Evolutionary conservation across 2,888 invertebrate species (phyloP).

Genomic region (Eledone cirrhosa): DNA sequence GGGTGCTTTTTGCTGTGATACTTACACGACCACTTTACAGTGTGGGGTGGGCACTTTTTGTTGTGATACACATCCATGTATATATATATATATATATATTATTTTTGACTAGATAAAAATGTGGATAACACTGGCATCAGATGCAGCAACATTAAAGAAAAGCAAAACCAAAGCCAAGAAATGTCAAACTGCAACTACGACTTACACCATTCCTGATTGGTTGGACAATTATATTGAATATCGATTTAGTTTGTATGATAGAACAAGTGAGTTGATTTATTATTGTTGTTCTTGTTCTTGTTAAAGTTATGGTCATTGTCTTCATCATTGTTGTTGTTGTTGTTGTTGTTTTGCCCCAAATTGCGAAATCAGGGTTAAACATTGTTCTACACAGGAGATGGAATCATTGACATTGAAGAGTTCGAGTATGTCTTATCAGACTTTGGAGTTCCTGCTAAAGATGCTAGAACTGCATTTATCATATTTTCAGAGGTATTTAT

Average conservation of each 20-base stretch:
- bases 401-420: conserved; percentile 61
- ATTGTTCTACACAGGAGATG: conserved; percentile 52
- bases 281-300: no score
- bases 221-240: conserved; percentile 63
- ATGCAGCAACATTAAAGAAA: not conserved
- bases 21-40: no score
- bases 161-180: not conserved
- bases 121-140: not conserved
- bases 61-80: no score
- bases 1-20: no score
- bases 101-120: conserved; percentile 5
- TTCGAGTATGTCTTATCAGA: conserved; percentile 63
- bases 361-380: no score
- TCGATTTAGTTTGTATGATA: conserved; percentile 62
- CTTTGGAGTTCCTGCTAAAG: conserved; percentile 59
- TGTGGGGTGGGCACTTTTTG: no score
- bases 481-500: conserved; percentile 58
- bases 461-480: conserved; percentile 57
- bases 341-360: no score
- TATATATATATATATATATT: not conserved
- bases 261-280: conserved; percentile 52
- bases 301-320: no score
- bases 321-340: no score
- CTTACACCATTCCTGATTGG: conserved; percentile 58
- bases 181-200: no score